Evolutionary conservation across 2,797 vertebrate genomes (phyloP).

Genomic region (Balearica regulorum): DNA sequence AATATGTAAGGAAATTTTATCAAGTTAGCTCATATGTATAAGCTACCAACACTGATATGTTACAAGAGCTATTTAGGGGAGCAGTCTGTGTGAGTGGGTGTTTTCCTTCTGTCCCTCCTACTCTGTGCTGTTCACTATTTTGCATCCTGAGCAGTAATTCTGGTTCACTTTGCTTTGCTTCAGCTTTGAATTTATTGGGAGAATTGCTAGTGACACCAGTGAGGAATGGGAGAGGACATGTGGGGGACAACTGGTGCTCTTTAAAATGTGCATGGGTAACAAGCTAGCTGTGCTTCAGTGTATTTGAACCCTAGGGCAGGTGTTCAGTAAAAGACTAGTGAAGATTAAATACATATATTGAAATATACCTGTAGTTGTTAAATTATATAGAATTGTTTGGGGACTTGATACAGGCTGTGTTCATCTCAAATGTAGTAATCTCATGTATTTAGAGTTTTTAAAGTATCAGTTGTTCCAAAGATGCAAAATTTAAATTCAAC

Average conservation of each 20-base stretch:
- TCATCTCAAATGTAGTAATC: not conserved
- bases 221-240: not conserved
- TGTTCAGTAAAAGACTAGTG: not conserved
- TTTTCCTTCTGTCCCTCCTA: not conserved
- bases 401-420: not conserved
- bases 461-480: not conserved
- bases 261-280: constrained; percentile 75
- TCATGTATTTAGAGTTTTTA: not conserved
- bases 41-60: not conserved
- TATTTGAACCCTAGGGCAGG: constrained; percentile 72
- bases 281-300: constrained; percentile 72
- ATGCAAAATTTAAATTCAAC: not conserved
- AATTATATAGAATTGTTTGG: not conserved
- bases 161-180: constrained; percentile 45
- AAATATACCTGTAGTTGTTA: not conserved
- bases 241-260: constrained; percentile 28
- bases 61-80: not conserved
- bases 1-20: constrained; percentile 55
- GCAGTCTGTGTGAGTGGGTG: not conserved
- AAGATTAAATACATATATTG: not conserved
- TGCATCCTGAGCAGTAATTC: constrained; percentile 6
- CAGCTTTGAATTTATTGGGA: constrained; percentile 16
- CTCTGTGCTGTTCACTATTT: not conserved
- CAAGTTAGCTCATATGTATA: not conserved
- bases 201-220: not conserved